Evolutionary conservation across 2,888 invertebrate species (phyloP).

Genomic region (Drosophila ustulata): DNA sequence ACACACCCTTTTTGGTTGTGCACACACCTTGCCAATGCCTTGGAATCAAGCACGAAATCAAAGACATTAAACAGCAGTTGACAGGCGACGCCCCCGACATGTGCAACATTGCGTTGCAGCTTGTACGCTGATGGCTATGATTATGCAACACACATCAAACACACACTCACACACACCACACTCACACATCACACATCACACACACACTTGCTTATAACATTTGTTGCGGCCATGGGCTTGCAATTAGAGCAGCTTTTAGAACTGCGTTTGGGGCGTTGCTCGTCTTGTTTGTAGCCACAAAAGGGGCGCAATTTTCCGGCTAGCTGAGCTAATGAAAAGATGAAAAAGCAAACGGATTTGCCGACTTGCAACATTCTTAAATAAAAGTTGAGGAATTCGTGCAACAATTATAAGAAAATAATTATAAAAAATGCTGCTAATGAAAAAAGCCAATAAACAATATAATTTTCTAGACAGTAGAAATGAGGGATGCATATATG

Average conservation of each 20-base stretch:
- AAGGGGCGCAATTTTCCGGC: neutral
- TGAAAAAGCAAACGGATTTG: neutral
- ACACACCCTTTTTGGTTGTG: neutral
- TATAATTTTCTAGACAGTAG: too few species aligned
- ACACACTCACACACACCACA: neutral
- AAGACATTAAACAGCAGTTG: constrained; percentile 68
- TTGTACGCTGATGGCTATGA: constrained; percentile 46
- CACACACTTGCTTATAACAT: constrained; percentile 35
- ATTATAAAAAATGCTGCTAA: too few species aligned
- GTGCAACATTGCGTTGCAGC: constrained; percentile 66
- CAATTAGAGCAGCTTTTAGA: neutral
- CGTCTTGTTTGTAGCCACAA: neutral
- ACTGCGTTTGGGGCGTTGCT: neutral
- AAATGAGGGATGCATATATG: too few species aligned
- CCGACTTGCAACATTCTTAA: too few species aligned
- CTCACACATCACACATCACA: too few species aligned
- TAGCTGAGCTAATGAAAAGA: neutral
- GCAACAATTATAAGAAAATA: too few species aligned
- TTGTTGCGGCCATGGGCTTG: constrained; percentile 32
- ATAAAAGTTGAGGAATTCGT: too few species aligned
- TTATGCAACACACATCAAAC: constrained; percentile 22
- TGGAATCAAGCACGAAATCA: constrained; percentile 67
- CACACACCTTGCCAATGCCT: constrained; percentile 58
- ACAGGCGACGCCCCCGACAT: constrained; percentile 74
- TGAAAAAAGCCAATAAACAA: too few species aligned